Evolutionary conservation across 2,113 vertebrate genomes (phyloP).

Genomic region (Bucco capensis): DNA sequence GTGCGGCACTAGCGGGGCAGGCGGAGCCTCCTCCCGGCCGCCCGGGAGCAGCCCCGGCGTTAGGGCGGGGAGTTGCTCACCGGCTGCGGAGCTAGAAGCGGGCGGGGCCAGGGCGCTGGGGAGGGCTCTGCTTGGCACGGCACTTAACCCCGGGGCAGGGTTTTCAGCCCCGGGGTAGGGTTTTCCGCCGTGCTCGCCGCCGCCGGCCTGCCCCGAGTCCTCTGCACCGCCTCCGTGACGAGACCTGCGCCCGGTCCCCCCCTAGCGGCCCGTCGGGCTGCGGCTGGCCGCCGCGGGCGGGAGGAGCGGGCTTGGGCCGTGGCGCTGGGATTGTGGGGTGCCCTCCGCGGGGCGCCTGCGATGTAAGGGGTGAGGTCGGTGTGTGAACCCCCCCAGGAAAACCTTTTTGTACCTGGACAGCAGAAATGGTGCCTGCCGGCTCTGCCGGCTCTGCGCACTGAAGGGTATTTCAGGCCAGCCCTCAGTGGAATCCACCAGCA

Average conservation of each 20-base stretch:
- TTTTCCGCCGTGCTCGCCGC: not conserved
- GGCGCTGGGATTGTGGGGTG: not conserved
- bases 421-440: fast-evolving
- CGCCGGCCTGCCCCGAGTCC: not conserved
- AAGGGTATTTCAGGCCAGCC: too few species aligned
- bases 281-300: not conserved
- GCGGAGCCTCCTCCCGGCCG: too few species aligned
- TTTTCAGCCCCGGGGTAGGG: too few species aligned
- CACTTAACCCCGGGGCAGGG: not conserved
- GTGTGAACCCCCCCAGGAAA: fast-evolving
- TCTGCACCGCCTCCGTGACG: not conserved
- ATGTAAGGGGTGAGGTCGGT: fast-evolving
- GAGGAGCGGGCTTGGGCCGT: not conserved
- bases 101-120: not conserved
- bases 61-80: not conserved
- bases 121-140: not conserved
- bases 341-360: not conserved
- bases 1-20: not conserved
- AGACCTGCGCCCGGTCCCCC: not conserved
- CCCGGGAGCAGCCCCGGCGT: not conserved
- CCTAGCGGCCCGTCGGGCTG: not conserved
- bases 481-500: fast-evolving
- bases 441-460: fast-evolving
- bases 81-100: not conserved
- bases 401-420: not conserved